Conservation (phyloP, 2,113 vertebrate species). For the Microtus oregoni region DNA sequence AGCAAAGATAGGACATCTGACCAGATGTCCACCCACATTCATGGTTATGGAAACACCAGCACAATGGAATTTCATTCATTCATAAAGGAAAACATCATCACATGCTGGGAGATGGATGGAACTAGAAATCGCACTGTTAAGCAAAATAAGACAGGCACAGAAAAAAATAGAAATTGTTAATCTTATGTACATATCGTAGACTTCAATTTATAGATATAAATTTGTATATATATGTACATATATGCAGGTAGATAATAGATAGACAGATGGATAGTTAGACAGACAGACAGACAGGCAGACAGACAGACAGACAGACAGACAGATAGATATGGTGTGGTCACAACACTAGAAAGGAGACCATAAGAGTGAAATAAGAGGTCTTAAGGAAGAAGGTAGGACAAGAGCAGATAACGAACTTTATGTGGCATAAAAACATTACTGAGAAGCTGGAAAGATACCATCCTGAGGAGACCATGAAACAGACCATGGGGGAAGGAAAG, state of each 20-base stretch:
- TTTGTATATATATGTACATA: background rate
- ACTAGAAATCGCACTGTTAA: background rate
- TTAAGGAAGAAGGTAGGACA: background rate
- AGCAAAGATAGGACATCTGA: background rate
- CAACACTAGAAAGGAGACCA: background rate
- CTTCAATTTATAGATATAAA: background rate
- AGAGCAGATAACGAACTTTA: background rate
- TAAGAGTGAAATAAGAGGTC: background rate
- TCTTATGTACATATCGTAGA: background rate
- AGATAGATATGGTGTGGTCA: background rate
- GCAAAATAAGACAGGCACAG: background rate
- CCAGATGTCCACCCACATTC: no score
- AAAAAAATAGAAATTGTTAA: background rate
- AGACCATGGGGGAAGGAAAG: background rate
- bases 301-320: background rate
- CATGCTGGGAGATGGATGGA: background rate
- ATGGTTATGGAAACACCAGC: no score
- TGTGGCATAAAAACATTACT: background rate
- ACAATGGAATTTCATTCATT: background rate
- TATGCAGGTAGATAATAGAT: background rate
- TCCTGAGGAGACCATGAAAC: background rate
- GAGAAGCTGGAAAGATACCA: no score
- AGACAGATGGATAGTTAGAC: no score
- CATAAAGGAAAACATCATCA: background rate
- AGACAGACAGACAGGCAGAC: background rate